Evolutionary conservation across 2,113 vertebrate species (phyloP).

Genomic region (Connochaetes taurinus): DNA sequence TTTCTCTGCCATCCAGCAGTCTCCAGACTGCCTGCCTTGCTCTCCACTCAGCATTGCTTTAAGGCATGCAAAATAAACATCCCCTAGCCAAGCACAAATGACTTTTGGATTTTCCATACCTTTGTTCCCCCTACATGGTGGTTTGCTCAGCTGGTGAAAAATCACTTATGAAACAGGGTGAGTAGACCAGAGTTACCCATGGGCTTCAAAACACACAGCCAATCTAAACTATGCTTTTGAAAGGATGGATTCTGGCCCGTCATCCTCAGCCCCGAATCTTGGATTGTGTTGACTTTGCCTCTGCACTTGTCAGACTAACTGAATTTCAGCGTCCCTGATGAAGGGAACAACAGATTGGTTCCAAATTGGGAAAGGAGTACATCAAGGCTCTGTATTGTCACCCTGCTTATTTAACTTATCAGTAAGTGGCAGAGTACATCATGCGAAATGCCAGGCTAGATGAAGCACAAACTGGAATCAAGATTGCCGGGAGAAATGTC

Average conservation of each 20-base stretch:
- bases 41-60: not conserved
- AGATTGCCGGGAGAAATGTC: not conserved
- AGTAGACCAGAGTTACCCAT: not conserved
- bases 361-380: not conserved
- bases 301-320: not conserved
- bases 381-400: not conserved
- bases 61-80: not conserved
- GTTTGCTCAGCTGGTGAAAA: not conserved
- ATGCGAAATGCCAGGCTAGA: not conserved
- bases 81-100: not conserved
- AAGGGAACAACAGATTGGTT: not conserved
- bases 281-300: not conserved
- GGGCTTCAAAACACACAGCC: not conserved
- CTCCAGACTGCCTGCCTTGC: not conserved
- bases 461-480: not conserved
- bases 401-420: not conserved
- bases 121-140: not conserved
- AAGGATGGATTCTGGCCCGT: not conserved
- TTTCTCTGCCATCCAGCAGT: not conserved
- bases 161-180: not conserved
- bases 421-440: not conserved
- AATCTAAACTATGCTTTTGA: not conserved
- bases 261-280: not conserved
- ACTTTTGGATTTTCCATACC: not conserved
- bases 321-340: not conserved